These are phyloP conservation scores for Allygus modestus DNA, from an alignment of 2,888 invertebrate genomes.

Conservation along the genomic window DNA sequence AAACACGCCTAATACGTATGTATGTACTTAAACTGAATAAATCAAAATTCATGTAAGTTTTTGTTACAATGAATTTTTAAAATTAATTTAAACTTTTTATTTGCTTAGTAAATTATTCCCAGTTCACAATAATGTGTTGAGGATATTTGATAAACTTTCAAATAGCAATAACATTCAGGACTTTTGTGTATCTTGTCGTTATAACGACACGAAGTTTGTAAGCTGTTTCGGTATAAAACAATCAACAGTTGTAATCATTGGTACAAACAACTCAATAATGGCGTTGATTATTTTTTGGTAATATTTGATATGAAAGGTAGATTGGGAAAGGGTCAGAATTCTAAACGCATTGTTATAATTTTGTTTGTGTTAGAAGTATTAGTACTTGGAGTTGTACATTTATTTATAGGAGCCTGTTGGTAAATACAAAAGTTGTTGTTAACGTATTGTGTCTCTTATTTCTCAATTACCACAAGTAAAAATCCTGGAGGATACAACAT, in stretches of 20 bases:
- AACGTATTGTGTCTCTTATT: slow-evolving; percentile 65
- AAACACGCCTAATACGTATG: slow-evolving; percentile 6
- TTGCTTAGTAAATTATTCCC: background rate
- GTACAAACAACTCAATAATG: slow-evolving; percentile 55
- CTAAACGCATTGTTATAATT: slow-evolving; percentile 62
- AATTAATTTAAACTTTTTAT: background rate
- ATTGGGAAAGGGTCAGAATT: slow-evolving; percentile 53
- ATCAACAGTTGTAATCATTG: slow-evolving; percentile 17
- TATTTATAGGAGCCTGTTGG: slow-evolving; percentile 70
- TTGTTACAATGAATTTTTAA: too few species aligned
- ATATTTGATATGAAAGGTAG: slow-evolving; percentile 56
- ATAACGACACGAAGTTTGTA: background rate
- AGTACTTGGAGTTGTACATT: slow-evolving; percentile 64
- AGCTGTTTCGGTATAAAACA: background rate
- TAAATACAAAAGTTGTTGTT: slow-evolving; percentile 70
- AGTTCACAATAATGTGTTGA: background rate
- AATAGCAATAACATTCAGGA: slow-evolving; percentile 47
- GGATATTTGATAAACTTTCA: background rate
- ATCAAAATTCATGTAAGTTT: background rate
- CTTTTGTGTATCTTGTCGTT: background rate
- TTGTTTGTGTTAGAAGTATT: slow-evolving; percentile 64
- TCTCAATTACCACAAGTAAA: background rate
- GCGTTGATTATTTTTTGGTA: slow-evolving; percentile 58
- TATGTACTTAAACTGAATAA: background rate
- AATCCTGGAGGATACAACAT: background rate